Evolutionary conservation across 2,888 invertebrate species (phyloP).

Genomic region (Chrysolina americana): DNA sequence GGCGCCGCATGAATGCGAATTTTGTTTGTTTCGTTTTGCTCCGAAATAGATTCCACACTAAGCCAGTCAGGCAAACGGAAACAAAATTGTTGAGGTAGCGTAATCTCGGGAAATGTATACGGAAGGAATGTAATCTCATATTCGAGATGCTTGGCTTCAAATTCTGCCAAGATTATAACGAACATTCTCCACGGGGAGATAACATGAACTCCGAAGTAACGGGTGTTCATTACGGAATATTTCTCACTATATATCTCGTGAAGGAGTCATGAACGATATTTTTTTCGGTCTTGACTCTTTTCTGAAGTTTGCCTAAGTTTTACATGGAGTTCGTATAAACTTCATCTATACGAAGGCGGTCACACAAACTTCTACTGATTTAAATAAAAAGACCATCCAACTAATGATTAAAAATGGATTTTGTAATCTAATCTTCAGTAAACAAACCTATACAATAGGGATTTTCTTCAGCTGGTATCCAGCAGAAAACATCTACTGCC

Average conservation of each 20-base stretch:
- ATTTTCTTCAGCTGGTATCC: no score
- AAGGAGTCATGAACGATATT: conserved; percentile 4
- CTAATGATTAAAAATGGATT: no score
- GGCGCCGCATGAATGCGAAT: conserved; percentile 17
- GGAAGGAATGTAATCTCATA: conserved; percentile 17
- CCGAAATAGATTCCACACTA: neutral
- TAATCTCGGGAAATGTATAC: conserved; percentile 29
- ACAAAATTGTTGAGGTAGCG: conserved; percentile 37
- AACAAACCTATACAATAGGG: no score
- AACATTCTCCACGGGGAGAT: neutral
- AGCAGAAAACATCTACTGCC: no score
- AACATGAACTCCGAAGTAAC: neutral
- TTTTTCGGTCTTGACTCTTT: neutral
- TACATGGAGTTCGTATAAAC: no score
- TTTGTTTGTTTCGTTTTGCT: conserved; percentile 19
- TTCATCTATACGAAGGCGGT: no score
- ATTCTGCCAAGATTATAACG: conserved; percentile 7
- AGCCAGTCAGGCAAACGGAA: conserved; percentile 30
- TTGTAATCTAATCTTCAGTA: no score
- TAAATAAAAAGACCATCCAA: no score
- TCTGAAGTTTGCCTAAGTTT: no score
- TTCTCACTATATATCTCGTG: neutral
- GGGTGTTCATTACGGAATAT: neutral
- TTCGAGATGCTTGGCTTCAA: conserved; percentile 10
- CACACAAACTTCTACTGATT: no score